These are phyloP conservation scores for Cranoglanis bouderius DNA, from an alignment of 2,113 vertebrate species.

Conservation along the genomic window DNA sequence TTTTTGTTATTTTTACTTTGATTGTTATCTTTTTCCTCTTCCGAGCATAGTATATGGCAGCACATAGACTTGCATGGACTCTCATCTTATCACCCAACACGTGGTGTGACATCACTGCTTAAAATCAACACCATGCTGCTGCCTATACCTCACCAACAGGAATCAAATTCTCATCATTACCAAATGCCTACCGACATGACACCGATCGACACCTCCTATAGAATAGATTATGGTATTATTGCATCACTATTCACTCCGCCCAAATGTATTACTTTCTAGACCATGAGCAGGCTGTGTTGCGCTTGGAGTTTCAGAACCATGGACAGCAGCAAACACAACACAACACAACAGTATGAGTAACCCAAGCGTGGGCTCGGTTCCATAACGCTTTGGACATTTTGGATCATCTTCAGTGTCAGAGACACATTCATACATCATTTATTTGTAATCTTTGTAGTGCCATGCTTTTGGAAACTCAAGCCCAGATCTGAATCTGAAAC, in stretches of 20 bases:
- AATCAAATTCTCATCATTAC: background rate
- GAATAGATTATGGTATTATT: background rate
- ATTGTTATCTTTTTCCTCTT: background rate
- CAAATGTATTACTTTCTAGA: background rate
- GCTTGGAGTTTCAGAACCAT: conserved; percentile 38
- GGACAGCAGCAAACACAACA: conserved; percentile 12
- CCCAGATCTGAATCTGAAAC: background rate
- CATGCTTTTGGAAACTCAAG: background rate
- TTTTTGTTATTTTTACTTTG: background rate
- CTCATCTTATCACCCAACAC: background rate
- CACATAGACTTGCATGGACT: background rate
- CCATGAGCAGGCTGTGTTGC: conserved; percentile 1
- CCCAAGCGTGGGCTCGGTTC: background rate
- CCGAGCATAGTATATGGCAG: background rate
- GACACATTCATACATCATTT: background rate
- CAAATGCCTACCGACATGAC: background rate
- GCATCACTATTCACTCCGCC: background rate
- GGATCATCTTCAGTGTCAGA: background rate
- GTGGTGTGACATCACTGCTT: background rate
- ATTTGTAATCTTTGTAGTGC: too few relatives aligned
- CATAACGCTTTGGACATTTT: background rate
- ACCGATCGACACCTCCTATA: background rate
- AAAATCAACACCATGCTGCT: background rate
- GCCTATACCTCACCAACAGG: background rate
- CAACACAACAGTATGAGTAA: background rate